Percentiles rank a stretch among this genome's conserved stretches.
These are phyloP conservation scores for Anoplolepis gracilipes DNA, from an alignment of 1,140 invertebrate genomes.

Conservation along the genomic window DNA sequence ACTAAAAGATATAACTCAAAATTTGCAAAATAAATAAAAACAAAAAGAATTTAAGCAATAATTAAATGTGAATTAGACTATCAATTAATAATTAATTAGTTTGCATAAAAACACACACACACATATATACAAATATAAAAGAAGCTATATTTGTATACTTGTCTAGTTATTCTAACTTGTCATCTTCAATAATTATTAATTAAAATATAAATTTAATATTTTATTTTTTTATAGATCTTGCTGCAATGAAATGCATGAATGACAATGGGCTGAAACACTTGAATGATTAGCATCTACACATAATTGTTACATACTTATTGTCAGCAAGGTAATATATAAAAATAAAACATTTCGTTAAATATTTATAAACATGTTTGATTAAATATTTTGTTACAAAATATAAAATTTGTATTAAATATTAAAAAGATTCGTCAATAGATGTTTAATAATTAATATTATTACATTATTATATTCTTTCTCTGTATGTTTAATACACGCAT, in stretches of 20 bases:
- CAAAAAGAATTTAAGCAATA: background rate
- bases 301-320: constrained; percentile 39
- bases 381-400: too few relatives aligned
- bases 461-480: background rate
- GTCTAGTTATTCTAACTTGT: background rate
- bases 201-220: constrained; percentile 11
- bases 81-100: background rate
- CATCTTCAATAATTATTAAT: constrained; percentile 10
- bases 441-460: too few relatives aligned
- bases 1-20: background rate
- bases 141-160: background rate
- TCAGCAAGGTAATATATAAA: constrained; percentile 51
- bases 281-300: constrained; percentile 38
- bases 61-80: constrained; percentile 1
- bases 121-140: background rate
- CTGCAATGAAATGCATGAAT: constrained; percentile 66
- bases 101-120: background rate
- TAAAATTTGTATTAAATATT: background rate
- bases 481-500: background rate
- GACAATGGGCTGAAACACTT: constrained; percentile 80
- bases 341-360: constrained; percentile 22
- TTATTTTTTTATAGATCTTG: constrained; percentile 54
- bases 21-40: background rate
- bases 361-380: background rate
- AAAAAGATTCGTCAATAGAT: background rate